phyloP scores from a whole-genome alignment of 2,888 invertebrate species.

The Athalia circularis region DNA sequence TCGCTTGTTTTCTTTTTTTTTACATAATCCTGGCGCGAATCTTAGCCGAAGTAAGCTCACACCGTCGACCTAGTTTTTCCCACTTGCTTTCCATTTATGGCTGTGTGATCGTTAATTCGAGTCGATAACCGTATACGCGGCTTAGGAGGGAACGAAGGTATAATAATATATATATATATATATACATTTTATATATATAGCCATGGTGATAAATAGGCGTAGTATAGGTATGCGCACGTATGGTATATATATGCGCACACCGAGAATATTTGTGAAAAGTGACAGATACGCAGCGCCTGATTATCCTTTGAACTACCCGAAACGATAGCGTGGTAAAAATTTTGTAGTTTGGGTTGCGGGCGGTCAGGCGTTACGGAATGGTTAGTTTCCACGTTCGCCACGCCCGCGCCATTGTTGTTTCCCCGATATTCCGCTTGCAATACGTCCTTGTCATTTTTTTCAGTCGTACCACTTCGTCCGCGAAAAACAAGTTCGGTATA shows the following conservation, averaged over 20 bases:
- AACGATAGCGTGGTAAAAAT: too few relatives aligned
- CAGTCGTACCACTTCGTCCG: neutral
- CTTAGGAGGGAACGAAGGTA: neutral
- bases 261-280: too few relatives aligned
- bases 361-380: neutral
- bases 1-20: neutral
- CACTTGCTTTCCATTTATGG: constrained; percentile 43
- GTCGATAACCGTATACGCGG: constrained; percentile 31
- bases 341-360: too few relatives aligned
- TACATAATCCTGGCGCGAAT: constrained; percentile 25
- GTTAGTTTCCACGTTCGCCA: neutral
- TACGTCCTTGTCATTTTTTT: neutral
- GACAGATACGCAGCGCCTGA: too few relatives aligned
- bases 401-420: neutral
- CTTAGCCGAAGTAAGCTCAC: constrained; percentile 2
- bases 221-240: too few relatives aligned
- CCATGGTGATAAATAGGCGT: too few relatives aligned
- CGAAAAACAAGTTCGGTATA: constrained; percentile 31
- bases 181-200: neutral
- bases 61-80: constrained; percentile 35
- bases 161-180: too few relatives aligned
- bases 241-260: too few relatives aligned
- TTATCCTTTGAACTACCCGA: too few relatives aligned
- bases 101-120: constrained; percentile 31
- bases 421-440: neutral